Percentiles rank a stretch among this genome's conserved stretches.
Conservation (phyloP, 1,140 invertebrate genomes). For the Sipha flava region DNA sequence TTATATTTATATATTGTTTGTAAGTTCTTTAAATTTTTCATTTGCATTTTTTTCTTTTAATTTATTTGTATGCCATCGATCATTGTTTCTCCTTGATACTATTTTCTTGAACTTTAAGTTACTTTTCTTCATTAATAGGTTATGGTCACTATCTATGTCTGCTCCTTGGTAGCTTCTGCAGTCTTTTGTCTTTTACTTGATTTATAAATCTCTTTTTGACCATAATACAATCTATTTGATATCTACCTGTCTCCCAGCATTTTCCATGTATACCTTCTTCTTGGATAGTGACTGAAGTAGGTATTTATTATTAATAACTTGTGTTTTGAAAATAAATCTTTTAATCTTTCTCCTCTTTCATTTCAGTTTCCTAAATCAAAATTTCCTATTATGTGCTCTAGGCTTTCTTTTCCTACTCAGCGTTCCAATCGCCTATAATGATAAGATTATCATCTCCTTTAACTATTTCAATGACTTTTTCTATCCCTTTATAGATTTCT, state of each 20-base stretch:
- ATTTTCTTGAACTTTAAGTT: constrained; percentile 30
- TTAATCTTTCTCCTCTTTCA: constrained; percentile 43
- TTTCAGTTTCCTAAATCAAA: too few relatives aligned
- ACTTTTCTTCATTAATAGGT: constrained; percentile 36
- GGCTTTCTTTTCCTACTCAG: constrained; percentile 36
- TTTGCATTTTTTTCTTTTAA: too few relatives aligned
- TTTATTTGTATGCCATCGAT: neutral
- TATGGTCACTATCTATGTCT: too few relatives aligned
- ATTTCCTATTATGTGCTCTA: constrained; percentile 14
- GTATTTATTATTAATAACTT: neutral
- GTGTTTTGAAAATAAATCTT: constrained; percentile 38
- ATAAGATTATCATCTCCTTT: constrained; percentile 21
- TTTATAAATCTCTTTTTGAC: constrained; percentile 40
- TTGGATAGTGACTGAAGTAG: neutral
- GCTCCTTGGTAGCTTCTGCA: constrained; percentile 38
- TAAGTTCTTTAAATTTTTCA: too few relatives aligned
- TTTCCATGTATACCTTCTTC: too few relatives aligned
- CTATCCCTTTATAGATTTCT: constrained; percentile 37
- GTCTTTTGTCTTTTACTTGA: constrained; percentile 37
- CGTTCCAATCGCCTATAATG: constrained; percentile 38
- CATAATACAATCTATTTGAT: too few relatives aligned
- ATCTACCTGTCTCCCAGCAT: too few relatives aligned
- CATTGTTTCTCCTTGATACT: neutral
- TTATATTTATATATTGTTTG: neutral
- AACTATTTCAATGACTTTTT: too few relatives aligned